Percentiles rank a stretch among this genome's conserved stretches.
These are phyloP conservation scores for Epinotia ramella DNA, from an alignment of 2,888 invertebrate species.

Conservation along the genomic window DNA sequence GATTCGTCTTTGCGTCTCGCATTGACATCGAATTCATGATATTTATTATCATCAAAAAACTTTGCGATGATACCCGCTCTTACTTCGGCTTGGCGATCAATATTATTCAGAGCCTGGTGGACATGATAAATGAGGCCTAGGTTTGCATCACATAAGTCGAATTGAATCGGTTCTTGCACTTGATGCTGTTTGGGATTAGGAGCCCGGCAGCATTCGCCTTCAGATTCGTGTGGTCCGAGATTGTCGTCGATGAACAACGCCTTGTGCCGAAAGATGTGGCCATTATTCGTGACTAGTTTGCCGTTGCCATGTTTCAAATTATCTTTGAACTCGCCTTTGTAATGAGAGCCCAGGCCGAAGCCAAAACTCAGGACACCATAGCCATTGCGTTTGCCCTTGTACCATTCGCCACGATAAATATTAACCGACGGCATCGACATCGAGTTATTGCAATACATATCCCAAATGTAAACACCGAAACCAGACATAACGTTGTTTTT, in stretches of 20 bases:
- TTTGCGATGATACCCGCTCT: conserved; percentile 63
- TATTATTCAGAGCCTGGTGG: conserved; percentile 68
- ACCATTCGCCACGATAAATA: conserved; percentile 84
- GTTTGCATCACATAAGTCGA: conserved; percentile 69
- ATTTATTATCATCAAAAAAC: conserved; percentile 66
- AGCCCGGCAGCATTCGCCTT: conserved; percentile 47
- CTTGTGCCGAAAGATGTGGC: conserved; percentile 76
- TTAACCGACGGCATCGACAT: conserved; percentile 83
- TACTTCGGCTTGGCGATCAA: conserved; percentile 66
- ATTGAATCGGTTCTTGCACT: conserved; percentile 58
- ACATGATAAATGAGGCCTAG: conserved; percentile 79
- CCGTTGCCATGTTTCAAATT: conserved; percentile 86
- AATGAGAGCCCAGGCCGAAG: conserved; percentile 80
- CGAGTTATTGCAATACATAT: conserved; percentile 77
- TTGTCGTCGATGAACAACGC: conserved; percentile 83
- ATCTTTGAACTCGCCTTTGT: conserved; percentile 83
- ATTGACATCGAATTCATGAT: conserved; percentile 45
- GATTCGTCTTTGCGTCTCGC: conserved; percentile 8
- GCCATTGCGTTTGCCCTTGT: conserved; percentile 81
- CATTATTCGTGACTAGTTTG: conserved; percentile 83
- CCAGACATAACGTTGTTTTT: conserved; percentile 83
- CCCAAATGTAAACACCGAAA: conserved; percentile 86
- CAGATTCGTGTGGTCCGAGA: conserved; percentile 59
- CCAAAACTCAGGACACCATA: conserved; percentile 81
- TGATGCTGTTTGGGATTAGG: conserved; percentile 51